Percentiles rank a stretch among this genome's conserved stretches.
phyloP scores from a whole-genome alignment of 2,797 vertebrate species.

The Gobio occitaniae region DNA sequence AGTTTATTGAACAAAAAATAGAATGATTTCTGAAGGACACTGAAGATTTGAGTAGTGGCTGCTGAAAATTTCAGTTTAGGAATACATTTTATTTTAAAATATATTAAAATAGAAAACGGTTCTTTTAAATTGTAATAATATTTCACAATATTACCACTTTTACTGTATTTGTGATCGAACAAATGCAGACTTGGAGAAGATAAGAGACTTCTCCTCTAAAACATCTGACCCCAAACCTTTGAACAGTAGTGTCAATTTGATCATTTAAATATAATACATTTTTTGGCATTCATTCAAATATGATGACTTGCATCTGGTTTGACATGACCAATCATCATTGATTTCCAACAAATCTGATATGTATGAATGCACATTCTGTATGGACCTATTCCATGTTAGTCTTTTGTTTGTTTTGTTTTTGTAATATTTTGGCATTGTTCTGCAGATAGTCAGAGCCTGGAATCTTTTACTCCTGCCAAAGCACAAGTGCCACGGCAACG shows the following conservation, averaged over 20 bases:
- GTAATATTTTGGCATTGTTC: conserved; percentile 31
- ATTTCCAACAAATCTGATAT: neutral
- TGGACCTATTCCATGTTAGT: conserved; percentile 20
- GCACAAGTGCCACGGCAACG: conserved; percentile 29
- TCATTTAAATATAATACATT: neutral
- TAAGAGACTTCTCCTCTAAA: neutral
- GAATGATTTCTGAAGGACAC: neutral
- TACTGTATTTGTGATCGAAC: neutral
- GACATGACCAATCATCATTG: neutral
- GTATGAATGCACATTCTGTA: neutral
- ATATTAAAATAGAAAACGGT: neutral
- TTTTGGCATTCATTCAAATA: neutral
- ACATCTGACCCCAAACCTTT: neutral
- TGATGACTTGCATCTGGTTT: neutral
- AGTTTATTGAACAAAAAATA: neutral
- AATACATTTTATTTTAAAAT: neutral
- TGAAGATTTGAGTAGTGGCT: no score
- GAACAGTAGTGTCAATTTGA: neutral
- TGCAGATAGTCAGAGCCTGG: conserved; percentile 28
- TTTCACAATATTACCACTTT: neutral
- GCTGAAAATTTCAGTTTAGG: neutral
- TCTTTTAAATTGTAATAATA: neutral
- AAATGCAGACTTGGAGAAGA: neutral
- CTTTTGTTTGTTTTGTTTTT: conserved; percentile 25
- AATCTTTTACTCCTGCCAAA: conserved; percentile 52